Conservation (phyloP, 2,888 invertebrate genomes). For the Ditylenchus weischeri region DNA sequence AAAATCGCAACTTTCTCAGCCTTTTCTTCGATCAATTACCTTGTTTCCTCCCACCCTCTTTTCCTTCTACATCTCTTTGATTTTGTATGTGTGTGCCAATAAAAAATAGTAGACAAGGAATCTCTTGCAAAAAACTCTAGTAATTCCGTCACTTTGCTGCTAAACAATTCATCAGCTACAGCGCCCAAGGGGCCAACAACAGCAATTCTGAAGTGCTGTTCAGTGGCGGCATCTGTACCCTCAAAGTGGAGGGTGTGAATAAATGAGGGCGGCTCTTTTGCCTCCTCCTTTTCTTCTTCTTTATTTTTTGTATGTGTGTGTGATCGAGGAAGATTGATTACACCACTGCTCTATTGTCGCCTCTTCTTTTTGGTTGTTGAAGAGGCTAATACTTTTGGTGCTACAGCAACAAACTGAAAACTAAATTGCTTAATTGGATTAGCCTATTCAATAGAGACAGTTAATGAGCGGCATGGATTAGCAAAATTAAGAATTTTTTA, state of each 20-base stretch:
- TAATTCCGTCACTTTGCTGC: no score
- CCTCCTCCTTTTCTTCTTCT: neutral
- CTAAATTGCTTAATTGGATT: slow-evolving; percentile 7
- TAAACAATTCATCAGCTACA: slow-evolving; percentile 10
- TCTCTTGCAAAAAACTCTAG: no score
- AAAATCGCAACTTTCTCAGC: no score
- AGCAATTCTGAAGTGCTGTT: neutral
- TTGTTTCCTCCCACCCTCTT: no score
- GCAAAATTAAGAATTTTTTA: no score
- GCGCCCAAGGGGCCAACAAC: slow-evolving; percentile 1
- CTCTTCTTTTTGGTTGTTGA: slow-evolving; percentile 3
- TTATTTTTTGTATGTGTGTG: neutral
- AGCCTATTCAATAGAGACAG: neutral
- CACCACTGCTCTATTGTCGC: slow-evolving; percentile 7
- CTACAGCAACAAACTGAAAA: neutral
- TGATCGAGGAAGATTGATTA: slow-evolving; percentile 10
- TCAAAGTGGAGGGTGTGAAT: neutral
- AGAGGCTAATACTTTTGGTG: neutral
- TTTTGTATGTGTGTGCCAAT: no score
- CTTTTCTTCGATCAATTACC: no score
- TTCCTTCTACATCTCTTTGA: no score
- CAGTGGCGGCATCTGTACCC: slow-evolving; percentile 4
- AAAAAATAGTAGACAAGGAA: no score
- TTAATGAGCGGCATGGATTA: neutral
- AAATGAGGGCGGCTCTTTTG: neutral